These are phyloP conservation scores for Tetragnatha versicolor DNA, from an alignment of 1,140 invertebrate genomes.

Conservation along the genomic window DNA sequence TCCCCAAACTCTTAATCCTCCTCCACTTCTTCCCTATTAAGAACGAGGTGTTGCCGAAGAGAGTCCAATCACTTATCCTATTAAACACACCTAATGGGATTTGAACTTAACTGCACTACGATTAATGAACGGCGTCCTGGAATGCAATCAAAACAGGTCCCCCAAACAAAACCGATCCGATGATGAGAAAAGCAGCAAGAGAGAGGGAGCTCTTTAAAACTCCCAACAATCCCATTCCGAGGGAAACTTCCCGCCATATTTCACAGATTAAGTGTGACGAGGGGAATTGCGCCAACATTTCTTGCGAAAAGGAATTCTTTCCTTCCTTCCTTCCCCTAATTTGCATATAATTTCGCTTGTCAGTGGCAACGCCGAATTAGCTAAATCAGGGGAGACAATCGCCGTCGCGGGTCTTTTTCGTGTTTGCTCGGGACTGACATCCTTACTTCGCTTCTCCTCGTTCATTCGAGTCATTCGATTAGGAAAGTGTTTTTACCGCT, in stretches of 20 bases:
- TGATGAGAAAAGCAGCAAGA: no score
- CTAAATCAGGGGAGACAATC: slow-evolving; percentile 41
- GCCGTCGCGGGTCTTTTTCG: not conserved
- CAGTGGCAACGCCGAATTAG: slow-evolving; percentile 29
- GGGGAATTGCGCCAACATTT: slow-evolving; percentile 30
- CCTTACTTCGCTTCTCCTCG: slow-evolving; percentile 16
- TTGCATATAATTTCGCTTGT: slow-evolving; percentile 47
- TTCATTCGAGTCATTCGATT: slow-evolving; percentile 46
- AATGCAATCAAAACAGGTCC: no score
- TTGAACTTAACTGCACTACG: no score
- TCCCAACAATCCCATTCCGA: slow-evolving; percentile 31
- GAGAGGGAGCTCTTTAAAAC: no score
- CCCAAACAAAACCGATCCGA: no score
- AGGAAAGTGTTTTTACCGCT: slow-evolving; percentile 9
- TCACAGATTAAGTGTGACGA: slow-evolving; percentile 39
- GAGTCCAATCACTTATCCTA: no score
- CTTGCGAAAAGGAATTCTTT: slow-evolving; percentile 8
- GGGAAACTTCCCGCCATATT: slow-evolving; percentile 31
- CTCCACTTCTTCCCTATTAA: no score
- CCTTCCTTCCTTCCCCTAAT: slow-evolving; percentile 37
- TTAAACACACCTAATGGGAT: no score
- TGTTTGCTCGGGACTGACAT: slow-evolving; percentile 16
- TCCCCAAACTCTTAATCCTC: no score
- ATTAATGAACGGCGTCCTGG: no score
- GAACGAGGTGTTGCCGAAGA: no score